Evolutionary conservation across 2,888 invertebrate genomes (phyloP), one percentile per base, ranked within the genome.

Genomic region (Anthophora plumipes): DNA sequence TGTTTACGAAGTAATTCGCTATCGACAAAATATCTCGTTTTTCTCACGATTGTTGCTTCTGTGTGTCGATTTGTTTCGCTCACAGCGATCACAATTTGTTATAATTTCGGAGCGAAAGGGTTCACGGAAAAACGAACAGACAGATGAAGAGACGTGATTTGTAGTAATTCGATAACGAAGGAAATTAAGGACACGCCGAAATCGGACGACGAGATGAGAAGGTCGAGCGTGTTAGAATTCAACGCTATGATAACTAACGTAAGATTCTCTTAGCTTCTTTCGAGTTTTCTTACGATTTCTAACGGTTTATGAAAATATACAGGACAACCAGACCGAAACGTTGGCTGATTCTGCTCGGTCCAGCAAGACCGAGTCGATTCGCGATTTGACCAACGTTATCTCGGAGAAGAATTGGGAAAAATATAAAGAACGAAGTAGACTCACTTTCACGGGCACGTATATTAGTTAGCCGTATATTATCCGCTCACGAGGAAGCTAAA

Each of bases 321-420:
- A 77, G 67, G 66, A 20, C 17, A 46, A 61, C n/a, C 1, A 1
- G 2, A 17, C 14, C 0, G 14, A 20, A 0, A 0, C 11, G 6
- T 39, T 11, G 0, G 11, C 17, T n/a, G 5, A 50, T 0, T 84
- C 75, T n/a, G n/a, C n/a, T n/a, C n/a, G n/a, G 50, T 88, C 89
- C 31, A 4, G 2, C 31, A 31, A 31, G 5, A 75, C 48, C 59
- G 89, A 83, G 43, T 80, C 89, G n/a, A 74, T 88, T 41, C 64
- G 75, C 9, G 92, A 92, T 66, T 48, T 90, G 20, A 61, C 81
- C 14, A 83, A 83, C 17, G 89, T 91, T 20, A 52, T 92, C 31
- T 81, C 74, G 31, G 82, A 91, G 25, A 85, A 81, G n/a, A 88
- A 89, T 55, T 91, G 91, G 92, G 71, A 87, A n/a, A 55, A 85